phyloP scores from a whole-genome alignment of 2,888 invertebrate genomes.

The Teleogryllus oceanicus region DNA sequence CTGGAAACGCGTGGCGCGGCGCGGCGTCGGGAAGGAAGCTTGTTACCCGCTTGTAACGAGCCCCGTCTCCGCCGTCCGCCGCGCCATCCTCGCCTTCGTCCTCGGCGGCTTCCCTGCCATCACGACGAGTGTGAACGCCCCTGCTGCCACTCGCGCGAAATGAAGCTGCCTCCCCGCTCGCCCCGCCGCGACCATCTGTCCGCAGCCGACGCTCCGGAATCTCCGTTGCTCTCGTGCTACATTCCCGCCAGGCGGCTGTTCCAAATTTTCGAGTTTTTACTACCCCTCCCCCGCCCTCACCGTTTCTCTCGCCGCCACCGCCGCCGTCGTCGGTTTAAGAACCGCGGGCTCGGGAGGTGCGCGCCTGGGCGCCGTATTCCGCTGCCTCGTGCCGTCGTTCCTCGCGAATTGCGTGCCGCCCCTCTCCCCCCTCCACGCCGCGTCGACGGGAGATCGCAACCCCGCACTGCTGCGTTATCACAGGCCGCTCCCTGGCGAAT shows the following conservation, averaged over 20 bases:
- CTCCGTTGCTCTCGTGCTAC: not conserved
- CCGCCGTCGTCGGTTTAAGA: not conserved
- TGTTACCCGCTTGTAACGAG: constrained; percentile 6
- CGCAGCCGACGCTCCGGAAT: not conserved
- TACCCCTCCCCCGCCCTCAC: not conserved
- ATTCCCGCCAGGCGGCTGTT: constrained; percentile 7
- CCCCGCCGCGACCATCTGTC: not conserved
- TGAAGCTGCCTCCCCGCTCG: not conserved
- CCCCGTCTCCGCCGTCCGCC: not conserved
- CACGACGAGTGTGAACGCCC: too few relatives aligned
- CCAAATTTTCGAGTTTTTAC: constrained; percentile 1
- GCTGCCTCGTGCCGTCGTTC: not conserved
- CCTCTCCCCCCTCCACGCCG: not conserved
- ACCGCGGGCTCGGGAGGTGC: constrained; percentile 6
- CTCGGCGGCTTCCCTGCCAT: too few relatives aligned
- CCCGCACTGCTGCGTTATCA: too few relatives aligned
- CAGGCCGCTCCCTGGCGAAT: too few relatives aligned
- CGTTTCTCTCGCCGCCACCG: too few relatives aligned
- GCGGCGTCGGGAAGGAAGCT: not conserved
- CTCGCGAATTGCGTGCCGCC: not conserved
- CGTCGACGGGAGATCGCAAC: not conserved
- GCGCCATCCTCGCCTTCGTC: not conserved
- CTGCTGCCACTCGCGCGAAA: not conserved
- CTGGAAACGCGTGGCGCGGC: too few relatives aligned
- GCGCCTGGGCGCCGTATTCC: not conserved